Evolutionary conservation across 2,888 invertebrate genomes (phyloP), one percentile per base, ranked within the genome.

Genomic region (Odontocolon sp.): DNA sequence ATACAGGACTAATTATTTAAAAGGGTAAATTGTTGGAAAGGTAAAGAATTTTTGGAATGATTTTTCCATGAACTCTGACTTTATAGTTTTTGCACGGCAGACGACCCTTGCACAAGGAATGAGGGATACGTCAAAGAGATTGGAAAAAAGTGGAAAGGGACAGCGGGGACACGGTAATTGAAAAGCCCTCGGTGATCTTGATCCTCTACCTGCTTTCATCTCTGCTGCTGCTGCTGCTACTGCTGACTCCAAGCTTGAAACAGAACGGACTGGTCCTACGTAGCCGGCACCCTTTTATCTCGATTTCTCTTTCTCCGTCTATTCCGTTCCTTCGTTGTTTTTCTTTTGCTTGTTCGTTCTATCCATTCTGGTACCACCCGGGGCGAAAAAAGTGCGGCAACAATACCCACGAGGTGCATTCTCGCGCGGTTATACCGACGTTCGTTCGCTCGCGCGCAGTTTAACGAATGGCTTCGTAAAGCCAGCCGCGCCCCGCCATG

Each of bases 391-490:
- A 80, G 73, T 77, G 77, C 81, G 76, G 81, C 81, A 85, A 86
- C 84, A 85, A 85, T 86, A 83, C 82, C 82, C 80, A 77, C 79
- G 82, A 82, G 82, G 81, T 76, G 82, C 81, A 84, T 85, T 85
- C 85, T 85, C 83, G 85, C 83, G 83, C 82, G 83, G 83, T 83
- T 84, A 83, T 57, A 76, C 69, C 76, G 71, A 79, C 81, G 82
- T 82, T 57, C 74, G 63, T 45, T 61, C 74, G 14, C 28, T 47
- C 36, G 28, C 68, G 50, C 68, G 57, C 72, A 67, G 79, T 78
- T 79, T 84, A 86, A 86, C 85, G 85, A 85, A 86, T 84, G 85
- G 83, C 83, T 84, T 82, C 85, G 85, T 83, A 85, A 86, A 86
- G 78, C 71, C 78, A 70, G 66, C 79, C 81, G 82, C 83, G 84